phyloP scores from a whole-genome alignment of 23 tunicate genomes.

The Trididemnum nubilum region DNA sequence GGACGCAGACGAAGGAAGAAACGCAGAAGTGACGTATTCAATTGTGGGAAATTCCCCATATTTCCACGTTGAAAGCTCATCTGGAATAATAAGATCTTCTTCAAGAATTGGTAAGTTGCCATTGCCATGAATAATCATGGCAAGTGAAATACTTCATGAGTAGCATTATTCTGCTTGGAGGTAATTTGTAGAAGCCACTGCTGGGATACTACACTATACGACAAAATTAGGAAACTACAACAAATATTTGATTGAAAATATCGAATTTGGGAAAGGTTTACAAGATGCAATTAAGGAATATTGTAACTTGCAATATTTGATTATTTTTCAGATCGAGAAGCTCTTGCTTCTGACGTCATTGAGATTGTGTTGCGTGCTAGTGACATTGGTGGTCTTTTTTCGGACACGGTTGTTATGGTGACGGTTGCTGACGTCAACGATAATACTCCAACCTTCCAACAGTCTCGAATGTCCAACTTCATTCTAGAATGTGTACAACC shows the following conservation, averaged over 20 bases:
- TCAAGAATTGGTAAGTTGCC: not conserved
- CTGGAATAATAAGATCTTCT: slow-evolving; percentile 7
- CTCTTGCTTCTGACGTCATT: slow-evolving; percentile 34
- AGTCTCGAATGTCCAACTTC: not conserved
- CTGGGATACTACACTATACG: no score
- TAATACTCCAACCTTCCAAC: slow-evolving; percentile 53
- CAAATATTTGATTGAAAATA: no score
- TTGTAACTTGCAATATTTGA: no score
- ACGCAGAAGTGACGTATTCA: slow-evolving; percentile 59
- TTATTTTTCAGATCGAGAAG: slow-evolving; percentile 17
- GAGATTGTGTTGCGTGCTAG: slow-evolving; percentile 39
- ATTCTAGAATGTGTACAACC: slow-evolving; percentile 47
- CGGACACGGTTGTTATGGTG: slow-evolving; percentile 41
- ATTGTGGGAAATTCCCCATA: slow-evolving; percentile 13
- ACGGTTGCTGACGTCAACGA: slow-evolving; percentile 63
- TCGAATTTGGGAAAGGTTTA: no score
- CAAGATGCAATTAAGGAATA: no score
- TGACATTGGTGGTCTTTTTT: slow-evolving; percentile 41
- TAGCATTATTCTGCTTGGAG: no score
- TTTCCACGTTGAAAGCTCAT: not conserved
- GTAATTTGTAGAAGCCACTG: no score
- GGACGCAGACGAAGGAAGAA: slow-evolving; percentile 55
- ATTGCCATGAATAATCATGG: no score
- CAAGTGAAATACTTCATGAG: no score
- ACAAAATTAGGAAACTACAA: no score